Evolutionary conservation across 1,140 invertebrate species (phyloP).

Genomic region (Philotrypesis tridentata): DNA sequence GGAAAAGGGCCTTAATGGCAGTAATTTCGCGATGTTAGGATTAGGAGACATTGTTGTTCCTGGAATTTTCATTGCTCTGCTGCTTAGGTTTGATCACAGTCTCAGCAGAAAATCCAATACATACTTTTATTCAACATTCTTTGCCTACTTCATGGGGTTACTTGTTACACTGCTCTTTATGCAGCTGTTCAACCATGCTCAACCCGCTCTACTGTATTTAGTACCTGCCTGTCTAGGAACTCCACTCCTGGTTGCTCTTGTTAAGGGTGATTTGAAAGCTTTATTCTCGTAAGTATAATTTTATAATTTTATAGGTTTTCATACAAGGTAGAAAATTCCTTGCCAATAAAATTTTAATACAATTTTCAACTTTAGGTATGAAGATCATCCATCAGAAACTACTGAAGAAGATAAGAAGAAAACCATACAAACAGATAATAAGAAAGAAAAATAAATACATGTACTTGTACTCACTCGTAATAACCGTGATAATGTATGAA

Average conservation of each 20-base stretch:
- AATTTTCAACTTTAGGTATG: constrained; percentile 73
- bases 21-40: constrained; percentile 99
- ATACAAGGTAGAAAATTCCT: neutral
- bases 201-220: constrained; percentile 97
- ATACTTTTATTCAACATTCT: constrained; percentile 96
- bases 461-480: constrained; percentile 13
- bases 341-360: neutral
- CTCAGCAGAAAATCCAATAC: constrained; percentile 89
- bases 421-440: constrained; percentile 57
- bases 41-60: constrained; percentile 99
- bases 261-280: constrained; percentile 93
- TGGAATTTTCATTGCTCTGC: constrained; percentile 98
- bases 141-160: constrained; percentile 95
- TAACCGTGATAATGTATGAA: constrained; percentile 40
- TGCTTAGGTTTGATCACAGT: constrained; percentile 96
- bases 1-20: constrained; percentile 91
- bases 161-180: constrained; percentile 97
- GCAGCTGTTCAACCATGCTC: constrained; percentile 99
- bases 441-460: constrained; percentile 70
- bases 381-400: constrained; percentile 76
- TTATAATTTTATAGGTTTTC: too few species aligned
- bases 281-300: constrained; percentile 91
- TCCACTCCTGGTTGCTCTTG: constrained; percentile 88
- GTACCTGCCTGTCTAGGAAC: constrained; percentile 96
- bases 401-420: constrained; percentile 34